phyloP scores from a whole-genome alignment of 2,797 vertebrate species.

The Falco columbarius region DNA sequence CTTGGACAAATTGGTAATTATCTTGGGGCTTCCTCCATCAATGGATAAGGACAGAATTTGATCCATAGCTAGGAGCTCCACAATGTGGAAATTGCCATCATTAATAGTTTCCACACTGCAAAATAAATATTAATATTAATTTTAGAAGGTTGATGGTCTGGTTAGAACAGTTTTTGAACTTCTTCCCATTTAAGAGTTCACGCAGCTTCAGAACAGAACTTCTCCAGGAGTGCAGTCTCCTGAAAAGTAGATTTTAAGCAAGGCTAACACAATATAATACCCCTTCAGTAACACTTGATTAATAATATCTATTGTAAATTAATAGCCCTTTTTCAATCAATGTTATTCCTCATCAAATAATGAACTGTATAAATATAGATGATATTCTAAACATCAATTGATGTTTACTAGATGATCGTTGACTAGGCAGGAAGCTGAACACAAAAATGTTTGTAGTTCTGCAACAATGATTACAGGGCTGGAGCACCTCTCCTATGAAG shows the following conservation, averaged over 20 bases:
- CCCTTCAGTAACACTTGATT: neutral
- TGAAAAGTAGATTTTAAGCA: neutral
- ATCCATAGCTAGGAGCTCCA: conserved; percentile 91
- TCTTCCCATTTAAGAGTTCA: neutral
- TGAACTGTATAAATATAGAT: neutral
- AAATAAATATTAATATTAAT: conserved; percentile 30
- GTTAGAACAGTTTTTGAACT: neutral
- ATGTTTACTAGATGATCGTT: too few relatives aligned
- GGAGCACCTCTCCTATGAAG: neutral
- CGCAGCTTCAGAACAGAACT: neutral
- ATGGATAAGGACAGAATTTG: conserved; percentile 92
- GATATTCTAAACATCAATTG: neutral
- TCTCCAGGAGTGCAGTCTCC: neutral
- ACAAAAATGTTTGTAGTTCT: neutral
- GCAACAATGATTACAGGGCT: neutral
- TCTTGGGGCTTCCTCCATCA: conserved; percentile 93
- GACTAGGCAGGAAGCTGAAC: neutral
- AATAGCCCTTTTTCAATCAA: neutral
- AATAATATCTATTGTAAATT: neutral
- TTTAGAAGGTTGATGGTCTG: neutral
- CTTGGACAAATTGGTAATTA: conserved; percentile 92
- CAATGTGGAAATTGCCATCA: conserved; percentile 94
- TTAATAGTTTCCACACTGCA: conserved; percentile 96
- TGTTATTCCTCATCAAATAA: neutral
- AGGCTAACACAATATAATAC: neutral